Base-by-base conservation (phyloP, 2,113 vertebrate genomes). In the Bagarius yarrelli region DNA sequence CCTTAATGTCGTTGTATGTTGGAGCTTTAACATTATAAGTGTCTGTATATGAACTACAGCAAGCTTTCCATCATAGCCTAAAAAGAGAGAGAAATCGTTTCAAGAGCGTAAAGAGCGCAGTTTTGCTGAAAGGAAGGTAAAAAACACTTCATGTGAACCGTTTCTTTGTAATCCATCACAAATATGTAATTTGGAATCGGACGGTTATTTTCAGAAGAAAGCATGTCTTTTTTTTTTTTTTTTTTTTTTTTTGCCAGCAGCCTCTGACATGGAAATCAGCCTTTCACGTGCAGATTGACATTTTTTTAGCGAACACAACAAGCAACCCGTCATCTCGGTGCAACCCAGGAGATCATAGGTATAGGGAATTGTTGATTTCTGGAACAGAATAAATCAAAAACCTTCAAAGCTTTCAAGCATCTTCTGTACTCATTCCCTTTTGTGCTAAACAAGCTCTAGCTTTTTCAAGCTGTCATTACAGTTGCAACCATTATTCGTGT, bases 221-320 rank as follows among this genome's bases (percentile, higher is more conserved):
- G n/a, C 44, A 52, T 9, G 4, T 30, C n/a, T 71, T 8, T 47
- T 47, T 70, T 71, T 52, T 71, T 52, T 52, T 30, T 71, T 52
- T 52, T 30, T 71, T 8, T 47, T 47, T 70, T 71, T 52, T 71
- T 52, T 52, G 18, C 14, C 44, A 27, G 18, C 67, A 70, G 44
- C 44, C 44, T 50, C 44, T 70, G 67, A 70, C 67, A 52, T 71
- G 44, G 44, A 71, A 71, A 71, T 71, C 67, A 71, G 44, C 44
- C 44, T 50, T 16, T 71, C 21, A 71, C n/a, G 9, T 1, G n/a
- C 12, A n/a, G 21, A 50, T 50, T 25, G 16, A 52, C 44, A 52
- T 70, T 47, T n/a, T 47, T n/a, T 47, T 25, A 70, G 67, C 1
- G 47, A 70, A 71, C 25, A 25, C n/a, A 71, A 30, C 67, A 52